Evolutionary conservation across 2,888 invertebrate genomes (phyloP).

Genomic region (Physocephala rufipes): DNA sequence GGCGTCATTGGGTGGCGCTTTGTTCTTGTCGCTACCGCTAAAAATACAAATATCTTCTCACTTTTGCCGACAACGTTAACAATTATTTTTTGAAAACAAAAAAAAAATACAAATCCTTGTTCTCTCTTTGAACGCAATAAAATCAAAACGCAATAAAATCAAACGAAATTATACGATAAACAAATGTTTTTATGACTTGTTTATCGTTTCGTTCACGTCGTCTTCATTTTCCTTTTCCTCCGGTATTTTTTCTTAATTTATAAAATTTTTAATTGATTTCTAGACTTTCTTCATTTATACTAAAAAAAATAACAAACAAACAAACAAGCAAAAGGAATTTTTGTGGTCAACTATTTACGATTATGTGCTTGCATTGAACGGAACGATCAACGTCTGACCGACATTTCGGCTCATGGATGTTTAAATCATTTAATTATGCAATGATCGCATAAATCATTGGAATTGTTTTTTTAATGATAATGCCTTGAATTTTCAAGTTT

Average conservation of each 20-base stretch:
- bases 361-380: neutral
- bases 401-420: no score
- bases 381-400: no score
- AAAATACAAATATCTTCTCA: constrained; percentile 17
- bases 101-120: constrained; percentile 4
- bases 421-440: no score
- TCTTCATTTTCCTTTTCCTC: no score
- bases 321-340: constrained; percentile 4
- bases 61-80: constrained; percentile 22
- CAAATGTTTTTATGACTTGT: constrained; percentile 21
- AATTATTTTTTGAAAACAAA: constrained; percentile 15
- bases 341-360: constrained; percentile 24
- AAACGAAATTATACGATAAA: no score
- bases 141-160: neutral
- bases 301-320: no score
- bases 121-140: constrained; percentile 13
- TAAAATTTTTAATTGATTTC: no score
- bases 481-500: no score
- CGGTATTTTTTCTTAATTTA: neutral
- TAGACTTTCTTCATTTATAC: no score
- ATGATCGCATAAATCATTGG: no score
- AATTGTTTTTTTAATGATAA: no score
- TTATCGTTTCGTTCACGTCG: constrained; percentile 13
- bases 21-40: neutral
- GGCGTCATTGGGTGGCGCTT: no score